These are phyloP conservation scores for Eudyptes chrysolophus DNA, from an alignment of 2,113 vertebrate genomes.

Conservation along the genomic window DNA sequence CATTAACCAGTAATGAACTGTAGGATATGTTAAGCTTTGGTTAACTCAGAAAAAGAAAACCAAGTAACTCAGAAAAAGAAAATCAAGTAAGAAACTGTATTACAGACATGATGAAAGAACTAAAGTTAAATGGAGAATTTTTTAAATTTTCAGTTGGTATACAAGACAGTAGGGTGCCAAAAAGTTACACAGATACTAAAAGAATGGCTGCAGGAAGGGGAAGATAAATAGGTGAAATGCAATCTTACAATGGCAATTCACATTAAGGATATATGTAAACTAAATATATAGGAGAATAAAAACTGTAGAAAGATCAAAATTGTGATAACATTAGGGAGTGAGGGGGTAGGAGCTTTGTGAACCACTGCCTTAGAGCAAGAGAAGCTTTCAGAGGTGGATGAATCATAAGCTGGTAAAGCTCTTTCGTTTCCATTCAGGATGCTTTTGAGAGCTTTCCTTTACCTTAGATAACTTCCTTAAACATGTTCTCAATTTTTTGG, in stretches of 20 bases:
- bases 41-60: not conserved
- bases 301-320: not conserved
- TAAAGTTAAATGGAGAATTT: not conserved
- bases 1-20: not conserved
- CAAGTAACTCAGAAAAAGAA: not conserved
- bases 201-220: not conserved
- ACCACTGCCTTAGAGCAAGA: not conserved
- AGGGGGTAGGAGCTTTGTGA: not conserved
- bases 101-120: not conserved
- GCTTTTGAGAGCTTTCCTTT: not conserved
- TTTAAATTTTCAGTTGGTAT: not conserved
- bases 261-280: not conserved
- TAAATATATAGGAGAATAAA: not conserved
- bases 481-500: not conserved
- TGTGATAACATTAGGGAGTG: not conserved
- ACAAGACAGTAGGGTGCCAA: not conserved
- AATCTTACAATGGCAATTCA: not conserved
- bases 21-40: not conserved
- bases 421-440: not conserved
- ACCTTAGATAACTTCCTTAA: not conserved
- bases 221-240: not conserved
- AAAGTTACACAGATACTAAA: not conserved
- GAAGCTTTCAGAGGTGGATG: rapidly evolving
- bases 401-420: not conserved
- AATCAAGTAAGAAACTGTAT: not conserved